Base-by-base conservation (phyloP, 1,140 invertebrate genomes). In the Drosophila micromelanica region DNA sequence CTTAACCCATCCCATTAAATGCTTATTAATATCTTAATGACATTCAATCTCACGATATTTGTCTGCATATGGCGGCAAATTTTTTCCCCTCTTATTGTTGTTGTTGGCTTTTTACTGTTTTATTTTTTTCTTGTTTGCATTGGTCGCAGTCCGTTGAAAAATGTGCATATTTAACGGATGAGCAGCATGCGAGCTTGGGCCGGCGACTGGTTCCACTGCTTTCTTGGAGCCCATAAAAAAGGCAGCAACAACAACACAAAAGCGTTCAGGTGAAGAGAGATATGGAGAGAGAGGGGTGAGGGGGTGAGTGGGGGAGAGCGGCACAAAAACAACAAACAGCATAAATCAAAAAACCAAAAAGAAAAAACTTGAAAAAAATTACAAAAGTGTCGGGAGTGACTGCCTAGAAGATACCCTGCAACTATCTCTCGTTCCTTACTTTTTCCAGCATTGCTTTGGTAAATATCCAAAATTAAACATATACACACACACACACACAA, bases 141-240 rank as follows among this genome's bases (percentile, higher is more conserved):
- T 61, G 71, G 76, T 64, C 75, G 64, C 80, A 76, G 48, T 56
- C 75, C 78, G 78, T 71, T 81, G 82, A 81, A 89, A 89, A 82
- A 82, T 89, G 68, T 89, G 84, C 75, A 86, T 86, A 89, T 89
- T 87, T 79, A 89, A 73, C 61, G 68, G 78, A 82, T 76, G 82
- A 78, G 81, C 82, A 64, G n/a, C n/a, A n/a, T 48, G 52, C 40
- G 20, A 12, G 35, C 60, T 70, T 42, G 49, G 67, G 30, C 59
- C 20, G 40, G 67, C 65, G 79, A 87, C 82, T 87, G 82, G 82
- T 87, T 89, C 73, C 59, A 73, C 84, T 69, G 79, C 82, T 87
- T 87, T 87, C 84, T 77, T 80, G 76, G 38, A 48, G 69, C 57
- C 63, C 81, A 86, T 77, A 73, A 76, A 80, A 61, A 76, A 61